Evolutionary conservation across 2,888 invertebrate species (phyloP).

Genomic region (Aphrophora alni): DNA sequence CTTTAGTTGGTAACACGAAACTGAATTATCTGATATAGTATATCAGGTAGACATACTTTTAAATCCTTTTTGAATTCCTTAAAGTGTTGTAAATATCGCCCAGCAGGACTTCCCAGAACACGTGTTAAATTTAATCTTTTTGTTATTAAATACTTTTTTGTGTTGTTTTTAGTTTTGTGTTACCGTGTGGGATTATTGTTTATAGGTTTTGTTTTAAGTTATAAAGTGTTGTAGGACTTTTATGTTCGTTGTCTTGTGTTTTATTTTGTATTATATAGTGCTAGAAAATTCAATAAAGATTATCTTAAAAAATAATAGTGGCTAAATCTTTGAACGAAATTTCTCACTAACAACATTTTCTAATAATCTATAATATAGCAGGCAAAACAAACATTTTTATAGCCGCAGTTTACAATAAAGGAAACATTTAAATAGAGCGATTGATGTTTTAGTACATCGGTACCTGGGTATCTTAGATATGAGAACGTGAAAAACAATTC

Average conservation of each 20-base stretch:
- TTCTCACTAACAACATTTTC: no score
- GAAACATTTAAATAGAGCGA: no score
- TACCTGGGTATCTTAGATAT: no score
- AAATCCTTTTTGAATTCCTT: background rate
- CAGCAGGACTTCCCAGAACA: background rate
- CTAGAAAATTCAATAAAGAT: no score
- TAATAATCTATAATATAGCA: no score
- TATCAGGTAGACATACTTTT: background rate
- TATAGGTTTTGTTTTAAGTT: background rate
- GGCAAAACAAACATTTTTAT: no score
- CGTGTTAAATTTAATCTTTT: background rate
- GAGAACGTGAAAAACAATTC: no score
- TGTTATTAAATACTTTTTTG: background rate
- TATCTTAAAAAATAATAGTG: no score
- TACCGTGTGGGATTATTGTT: background rate
- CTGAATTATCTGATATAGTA: slow-evolving; percentile 6
- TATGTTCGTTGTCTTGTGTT: background rate
- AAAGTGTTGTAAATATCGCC: background rate
- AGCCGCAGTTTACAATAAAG: no score
- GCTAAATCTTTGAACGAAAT: no score
- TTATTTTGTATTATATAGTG: no score
- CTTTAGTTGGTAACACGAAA: background rate
- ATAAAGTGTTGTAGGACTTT: background rate
- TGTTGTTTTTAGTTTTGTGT: slow-evolving; percentile 3
- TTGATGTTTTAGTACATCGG: no score